A percentile compares a stretch with the other conserved stretches of the same genome.
phyloP scores from a whole-genome alignment of 2,797 vertebrate species.

The Chrysocyon brachyurus region DNA sequence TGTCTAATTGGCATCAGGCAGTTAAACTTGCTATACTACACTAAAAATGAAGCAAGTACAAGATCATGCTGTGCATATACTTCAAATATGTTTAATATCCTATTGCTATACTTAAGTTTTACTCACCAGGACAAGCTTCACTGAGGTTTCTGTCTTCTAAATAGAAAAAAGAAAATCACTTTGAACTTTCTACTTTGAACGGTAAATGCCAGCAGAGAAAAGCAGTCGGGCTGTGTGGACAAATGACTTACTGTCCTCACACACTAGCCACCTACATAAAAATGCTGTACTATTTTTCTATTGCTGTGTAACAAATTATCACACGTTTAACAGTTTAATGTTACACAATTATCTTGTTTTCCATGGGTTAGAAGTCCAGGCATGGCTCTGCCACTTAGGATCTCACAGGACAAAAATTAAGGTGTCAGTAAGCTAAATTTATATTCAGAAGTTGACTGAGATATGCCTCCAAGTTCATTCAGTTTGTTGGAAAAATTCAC shows the following conservation, averaged over 20 bases:
- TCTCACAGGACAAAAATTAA: neutral
- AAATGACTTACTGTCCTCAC: neutral
- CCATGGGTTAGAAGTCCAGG: neutral
- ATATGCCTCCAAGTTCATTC: neutral
- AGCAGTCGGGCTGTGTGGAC: neutral
- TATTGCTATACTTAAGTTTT: slow-evolving; percentile 41
- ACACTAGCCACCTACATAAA: neutral
- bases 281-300: neutral
- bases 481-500: neutral
- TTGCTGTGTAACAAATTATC: neutral
- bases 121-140: neutral
- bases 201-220: neutral
- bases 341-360: neutral
- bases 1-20: slow-evolving; percentile 69
- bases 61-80: neutral
- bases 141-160: neutral
- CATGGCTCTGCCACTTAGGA: neutral
- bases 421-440: neutral
- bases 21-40: slow-evolving; percentile 36
- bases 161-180: slow-evolving; percentile 41
- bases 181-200: slow-evolving; percentile 21
- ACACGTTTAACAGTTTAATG: neutral
- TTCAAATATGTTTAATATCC: slow-evolving; percentile 60
- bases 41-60: slow-evolving; percentile 65
- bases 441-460: neutral